A percentile compares a stretch with the other conserved stretches of the same genome.
These are phyloP conservation scores for Hirundo rustica DNA, from an alignment of 2,797 vertebrate genomes.

Conservation along the genomic window DNA sequence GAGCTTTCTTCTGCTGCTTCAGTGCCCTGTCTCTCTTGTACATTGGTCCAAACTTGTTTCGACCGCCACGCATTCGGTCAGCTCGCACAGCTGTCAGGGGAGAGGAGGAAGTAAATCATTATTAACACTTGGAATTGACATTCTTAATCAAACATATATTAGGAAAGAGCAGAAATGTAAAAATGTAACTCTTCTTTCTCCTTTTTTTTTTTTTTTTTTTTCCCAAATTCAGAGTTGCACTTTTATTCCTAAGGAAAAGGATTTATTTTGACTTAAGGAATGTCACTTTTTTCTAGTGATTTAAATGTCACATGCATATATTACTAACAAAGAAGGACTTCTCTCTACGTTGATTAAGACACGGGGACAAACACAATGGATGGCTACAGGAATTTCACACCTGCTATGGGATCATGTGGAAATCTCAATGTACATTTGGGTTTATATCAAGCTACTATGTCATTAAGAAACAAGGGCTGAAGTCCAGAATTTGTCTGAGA, in stretches of 20 bases:
- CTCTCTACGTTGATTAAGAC: slow-evolving; percentile 2
- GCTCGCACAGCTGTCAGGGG: slow-evolving; percentile 88
- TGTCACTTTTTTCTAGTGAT: not conserved
- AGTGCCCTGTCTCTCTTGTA: slow-evolving; percentile 97
- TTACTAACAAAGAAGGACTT: not conserved
- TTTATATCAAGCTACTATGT: slow-evolving; percentile 41
- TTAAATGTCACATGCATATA: slow-evolving; percentile 36
- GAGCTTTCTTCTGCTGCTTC: slow-evolving; percentile 98
- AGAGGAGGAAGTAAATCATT: not conserved
- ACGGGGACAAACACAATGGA: slow-evolving; percentile 23
- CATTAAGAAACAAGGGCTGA: slow-evolving; percentile 53
- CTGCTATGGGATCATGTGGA: slow-evolving; percentile 42
- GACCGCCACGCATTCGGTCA: slow-evolving; percentile 96
- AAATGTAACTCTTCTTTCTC: not conserved
- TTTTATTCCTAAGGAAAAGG: not conserved
- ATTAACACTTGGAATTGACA: not conserved
- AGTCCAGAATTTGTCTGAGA: slow-evolving; percentile 59
- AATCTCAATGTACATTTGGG: slow-evolving; percentile 38
- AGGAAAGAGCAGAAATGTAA: not conserved
- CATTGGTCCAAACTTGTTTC: slow-evolving; percentile 99
- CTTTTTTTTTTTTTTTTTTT: too few relatives aligned
- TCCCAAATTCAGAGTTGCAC: not conserved
- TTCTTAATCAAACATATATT: not conserved
- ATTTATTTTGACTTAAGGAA: slow-evolving; percentile 25
- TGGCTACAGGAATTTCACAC: slow-evolving; percentile 57